Evolutionary conservation across 2,888 invertebrate species (phyloP).

Genomic region (Heliconius hortense): DNA sequence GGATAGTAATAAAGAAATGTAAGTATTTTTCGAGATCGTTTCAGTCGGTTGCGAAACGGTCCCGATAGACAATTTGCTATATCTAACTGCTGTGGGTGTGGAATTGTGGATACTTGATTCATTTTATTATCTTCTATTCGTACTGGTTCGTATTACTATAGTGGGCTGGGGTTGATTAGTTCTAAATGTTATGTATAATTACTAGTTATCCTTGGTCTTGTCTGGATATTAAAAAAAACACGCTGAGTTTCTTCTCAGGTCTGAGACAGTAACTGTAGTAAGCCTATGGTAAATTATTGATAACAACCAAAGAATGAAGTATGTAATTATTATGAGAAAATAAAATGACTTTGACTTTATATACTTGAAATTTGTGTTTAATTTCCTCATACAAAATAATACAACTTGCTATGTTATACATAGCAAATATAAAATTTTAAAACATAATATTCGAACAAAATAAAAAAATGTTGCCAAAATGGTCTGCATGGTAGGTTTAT

Average conservation of each 20-base stretch:
- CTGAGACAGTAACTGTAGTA: too few species aligned
- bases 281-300: too few species aligned
- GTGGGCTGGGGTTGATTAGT: neutral
- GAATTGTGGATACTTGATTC: slow-evolving; percentile 17
- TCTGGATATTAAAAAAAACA: neutral
- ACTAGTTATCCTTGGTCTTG: neutral
- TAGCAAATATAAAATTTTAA: too few species aligned
- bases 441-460: too few species aligned
- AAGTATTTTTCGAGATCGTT: slow-evolving; percentile 18
- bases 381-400: too few species aligned
- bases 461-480: too few species aligned
- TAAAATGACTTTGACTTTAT: too few species aligned
- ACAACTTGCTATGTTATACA: too few species aligned
- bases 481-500: too few species aligned
- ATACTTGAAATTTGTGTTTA: too few species aligned
- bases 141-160: neutral
- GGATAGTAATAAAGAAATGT: slow-evolving; percentile 10
- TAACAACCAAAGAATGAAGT: too few species aligned
- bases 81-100: slow-evolving; percentile 9
- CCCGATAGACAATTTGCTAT: slow-evolving; percentile 23
- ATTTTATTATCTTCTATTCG: slow-evolving; percentile 15
- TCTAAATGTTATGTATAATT: neutral
- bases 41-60: neutral
- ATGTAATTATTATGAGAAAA: too few species aligned
- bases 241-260: neutral